phyloP scores from a whole-genome alignment of 1,140 invertebrate species.

The Diorhabda sublineata region DNA sequence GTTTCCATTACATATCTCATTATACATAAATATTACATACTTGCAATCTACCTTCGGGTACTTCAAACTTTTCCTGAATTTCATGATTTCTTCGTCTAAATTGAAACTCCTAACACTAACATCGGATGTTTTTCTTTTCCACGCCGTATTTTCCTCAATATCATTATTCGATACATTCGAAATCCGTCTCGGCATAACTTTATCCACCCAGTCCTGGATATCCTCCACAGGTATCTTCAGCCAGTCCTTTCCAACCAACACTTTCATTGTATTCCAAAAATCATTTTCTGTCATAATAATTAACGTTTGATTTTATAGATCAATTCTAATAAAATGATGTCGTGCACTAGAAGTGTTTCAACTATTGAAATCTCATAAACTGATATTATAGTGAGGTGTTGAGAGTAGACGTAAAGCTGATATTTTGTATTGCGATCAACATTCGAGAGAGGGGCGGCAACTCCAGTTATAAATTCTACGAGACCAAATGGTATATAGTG shows the following conservation, averaged over 20 bases:
- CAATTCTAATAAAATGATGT: too few relatives aligned
- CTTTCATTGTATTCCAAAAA: constrained; percentile 15
- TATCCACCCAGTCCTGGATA: constrained; percentile 10
- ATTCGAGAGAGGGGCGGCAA: constrained; percentile 2
- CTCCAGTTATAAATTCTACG: neutral
- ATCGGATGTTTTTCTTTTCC: constrained; percentile 5
- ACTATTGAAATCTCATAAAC: neutral
- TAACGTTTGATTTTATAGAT: neutral
- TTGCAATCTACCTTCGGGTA: constrained; percentile 13
- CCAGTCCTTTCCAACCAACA: constrained; percentile 10
- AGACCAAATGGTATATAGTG: too few relatives aligned
- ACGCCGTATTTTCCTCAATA: neutral
- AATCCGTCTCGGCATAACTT: neutral
- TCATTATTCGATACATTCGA: neutral
- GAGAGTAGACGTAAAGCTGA: constrained; percentile 6
- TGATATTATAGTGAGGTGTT: neutral
- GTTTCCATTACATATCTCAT: neutral
- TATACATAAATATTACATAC: constrained; percentile 1
- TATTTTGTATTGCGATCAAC: constrained; percentile 13
- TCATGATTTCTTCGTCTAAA: constrained; percentile 5
- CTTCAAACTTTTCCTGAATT: neutral
- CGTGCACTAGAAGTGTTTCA: too few relatives aligned
- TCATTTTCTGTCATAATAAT: neutral
- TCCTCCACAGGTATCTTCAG: constrained; percentile 4
- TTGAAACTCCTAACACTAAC: neutral